These are phyloP conservation scores for Panagrolaimus sp. DNA, from an alignment of 1,140 invertebrate species.

Conservation along the genomic window DNA sequence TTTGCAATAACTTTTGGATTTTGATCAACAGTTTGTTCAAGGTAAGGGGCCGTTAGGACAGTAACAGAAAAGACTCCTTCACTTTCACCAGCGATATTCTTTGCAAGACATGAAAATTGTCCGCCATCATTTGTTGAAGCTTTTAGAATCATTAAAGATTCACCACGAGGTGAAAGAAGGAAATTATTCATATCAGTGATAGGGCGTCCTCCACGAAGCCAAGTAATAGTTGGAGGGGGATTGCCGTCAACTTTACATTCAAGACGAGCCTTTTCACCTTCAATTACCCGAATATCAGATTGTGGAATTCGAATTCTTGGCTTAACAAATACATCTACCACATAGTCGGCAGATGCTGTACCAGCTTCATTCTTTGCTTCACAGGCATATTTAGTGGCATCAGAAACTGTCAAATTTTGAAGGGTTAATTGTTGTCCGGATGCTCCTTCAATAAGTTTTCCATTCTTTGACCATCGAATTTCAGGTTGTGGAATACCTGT, in stretches of 20 bases:
- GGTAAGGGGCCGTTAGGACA: slow-evolving; percentile 46
- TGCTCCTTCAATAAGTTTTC: slow-evolving; percentile 8
- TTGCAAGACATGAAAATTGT: slow-evolving; percentile 62
- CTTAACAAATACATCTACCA: slow-evolving; percentile 42
- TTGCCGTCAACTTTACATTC: slow-evolving; percentile 54
- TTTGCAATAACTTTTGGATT: slow-evolving; percentile 52
- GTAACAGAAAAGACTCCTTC: slow-evolving; percentile 42
- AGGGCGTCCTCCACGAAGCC: slow-evolving; percentile 49
- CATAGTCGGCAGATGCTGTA: slow-evolving; percentile 42
- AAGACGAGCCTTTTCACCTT: slow-evolving; percentile 43
- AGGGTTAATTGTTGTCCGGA: slow-evolving; percentile 32
- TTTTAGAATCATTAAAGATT: slow-evolving; percentile 59
- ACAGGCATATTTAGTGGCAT: slow-evolving; percentile 50
- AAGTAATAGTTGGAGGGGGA: slow-evolving; percentile 44
- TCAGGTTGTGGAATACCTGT: slow-evolving; percentile 75
- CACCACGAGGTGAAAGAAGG: slow-evolving; percentile 58
- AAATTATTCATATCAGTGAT: slow-evolving; percentile 45
- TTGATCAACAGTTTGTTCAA: slow-evolving; percentile 52
- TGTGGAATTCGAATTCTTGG: slow-evolving; percentile 30
- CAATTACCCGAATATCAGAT: slow-evolving; percentile 42
- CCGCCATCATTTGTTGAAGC: slow-evolving; percentile 60
- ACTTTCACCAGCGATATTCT: slow-evolving; percentile 57
- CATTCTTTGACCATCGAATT: slow-evolving; percentile 76
- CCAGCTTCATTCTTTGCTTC: slow-evolving; percentile 53
- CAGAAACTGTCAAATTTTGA: slow-evolving; percentile 22